Evolutionary conservation across 2,113 vertebrate genomes (phyloP).

Genomic region (Oenanthe melanoleuca): DNA sequence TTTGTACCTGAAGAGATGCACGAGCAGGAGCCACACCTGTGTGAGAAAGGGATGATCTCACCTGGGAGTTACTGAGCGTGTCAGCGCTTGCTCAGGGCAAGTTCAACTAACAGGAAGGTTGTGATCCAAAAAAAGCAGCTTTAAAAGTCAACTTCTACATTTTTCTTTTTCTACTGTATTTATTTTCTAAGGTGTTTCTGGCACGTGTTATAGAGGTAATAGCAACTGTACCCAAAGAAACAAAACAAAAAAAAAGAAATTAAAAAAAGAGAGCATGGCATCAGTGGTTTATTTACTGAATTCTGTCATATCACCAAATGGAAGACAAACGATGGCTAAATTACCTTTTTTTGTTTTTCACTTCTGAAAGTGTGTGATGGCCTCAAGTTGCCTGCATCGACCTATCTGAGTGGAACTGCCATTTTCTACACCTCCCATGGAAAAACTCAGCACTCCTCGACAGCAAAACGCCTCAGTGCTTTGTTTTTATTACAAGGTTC

Average conservation of each 20-base stretch:
- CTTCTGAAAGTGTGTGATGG: conserved; percentile 2
- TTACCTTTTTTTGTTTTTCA: background rate
- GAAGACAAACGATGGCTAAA: conserved; percentile 80
- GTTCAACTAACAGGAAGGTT: background rate
- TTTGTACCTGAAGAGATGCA: conserved; percentile 34
- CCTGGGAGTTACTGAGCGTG: background rate
- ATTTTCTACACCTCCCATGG: conserved; percentile 31
- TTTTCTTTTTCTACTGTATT: background rate
- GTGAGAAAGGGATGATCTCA: conserved; percentile 9
- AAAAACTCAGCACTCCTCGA: conserved; percentile 37
- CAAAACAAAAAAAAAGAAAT: background rate
- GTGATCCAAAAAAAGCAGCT: conserved; percentile 69
- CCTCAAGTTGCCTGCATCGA: conserved; percentile 22
- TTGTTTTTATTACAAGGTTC: conserved; percentile 35
- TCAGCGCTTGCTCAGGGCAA: background rate
- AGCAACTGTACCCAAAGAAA: conserved; percentile 55
- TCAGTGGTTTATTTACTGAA: conserved; percentile 62
- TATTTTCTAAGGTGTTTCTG: conserved; percentile 46
- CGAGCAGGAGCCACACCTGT: conserved; percentile 23
- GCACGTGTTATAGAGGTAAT: conserved; percentile 70
- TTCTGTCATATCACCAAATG: conserved; percentile 69
- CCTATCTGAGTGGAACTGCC: conserved; percentile 8
- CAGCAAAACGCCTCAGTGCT: conserved; percentile 18
- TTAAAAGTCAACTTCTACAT: conserved; percentile 37
- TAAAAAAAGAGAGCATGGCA: conserved; percentile 26